Conservation (phyloP, 2,888 invertebrate genomes). For the Entomobrya proxima region DNA sequence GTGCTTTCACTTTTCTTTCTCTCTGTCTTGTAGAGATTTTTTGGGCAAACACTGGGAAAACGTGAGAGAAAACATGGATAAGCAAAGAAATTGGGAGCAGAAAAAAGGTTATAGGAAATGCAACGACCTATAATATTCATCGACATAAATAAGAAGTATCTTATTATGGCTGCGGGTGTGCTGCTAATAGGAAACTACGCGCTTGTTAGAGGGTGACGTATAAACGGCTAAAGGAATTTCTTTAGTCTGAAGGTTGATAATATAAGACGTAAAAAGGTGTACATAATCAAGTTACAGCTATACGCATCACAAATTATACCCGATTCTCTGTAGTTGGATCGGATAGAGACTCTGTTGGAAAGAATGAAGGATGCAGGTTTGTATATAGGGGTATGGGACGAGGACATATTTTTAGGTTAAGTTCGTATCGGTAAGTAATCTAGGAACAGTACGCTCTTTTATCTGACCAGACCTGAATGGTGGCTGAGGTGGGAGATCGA, state of each 20-base stretch:
- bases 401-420: not conserved
- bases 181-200: conserved; percentile 25
- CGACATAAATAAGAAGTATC: conserved; percentile 1
- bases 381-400: not conserved
- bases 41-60: conserved; percentile 49
- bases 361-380: not conserved
- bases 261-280: not conserved
- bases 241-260: not conserved
- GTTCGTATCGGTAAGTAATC: not conserved
- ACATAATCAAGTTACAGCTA: not conserved
- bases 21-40: not conserved
- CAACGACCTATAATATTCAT: conserved; percentile 32
- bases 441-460: not conserved
- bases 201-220: conserved; percentile 23
- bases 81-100: not conserved
- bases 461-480: conserved; percentile 79
- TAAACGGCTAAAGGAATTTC: not conserved
- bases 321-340: not conserved
- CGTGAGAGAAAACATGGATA: conserved; percentile 36
- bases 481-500: conserved; percentile 82
- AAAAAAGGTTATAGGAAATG: conserved; percentile 3
- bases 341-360: not conserved
- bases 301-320: conserved; percentile 14
- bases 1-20: conserved; percentile 13
- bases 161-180: conserved; percentile 11